These are phyloP conservation scores for Ceratina calcarata DNA, from an alignment of 1,140 invertebrate genomes.

Conservation along the genomic window DNA sequence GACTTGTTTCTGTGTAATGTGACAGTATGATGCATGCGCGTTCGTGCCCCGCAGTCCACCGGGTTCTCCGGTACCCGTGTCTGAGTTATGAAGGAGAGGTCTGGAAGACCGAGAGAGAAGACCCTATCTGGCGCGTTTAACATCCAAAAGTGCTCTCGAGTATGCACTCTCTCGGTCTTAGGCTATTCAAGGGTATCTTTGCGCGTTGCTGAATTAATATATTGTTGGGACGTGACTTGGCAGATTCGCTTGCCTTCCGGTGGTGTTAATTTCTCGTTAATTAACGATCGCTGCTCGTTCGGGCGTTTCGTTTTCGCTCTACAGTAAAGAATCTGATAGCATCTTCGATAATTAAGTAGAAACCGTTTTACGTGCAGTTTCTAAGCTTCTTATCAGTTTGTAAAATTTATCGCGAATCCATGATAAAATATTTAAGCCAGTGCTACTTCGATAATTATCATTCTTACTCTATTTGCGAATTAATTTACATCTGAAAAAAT, in stretches of 20 bases:
- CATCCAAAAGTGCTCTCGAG: conserved; percentile 50
- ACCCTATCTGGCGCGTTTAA: conserved; percentile 56
- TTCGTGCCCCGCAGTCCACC: conserved; percentile 34
- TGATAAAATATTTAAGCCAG: too few species aligned
- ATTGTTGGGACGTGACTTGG: conserved; percentile 37
- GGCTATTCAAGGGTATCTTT: conserved; percentile 46
- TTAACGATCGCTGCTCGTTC: conserved; percentile 23
- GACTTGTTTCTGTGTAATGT: conserved; percentile 66
- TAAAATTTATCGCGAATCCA: background rate
- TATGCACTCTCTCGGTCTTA: conserved; percentile 34
- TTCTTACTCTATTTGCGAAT: too few species aligned
- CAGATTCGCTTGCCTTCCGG: background rate
- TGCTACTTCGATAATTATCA: too few species aligned
- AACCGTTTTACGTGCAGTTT: background rate
- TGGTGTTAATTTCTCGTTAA: conserved; percentile 43
- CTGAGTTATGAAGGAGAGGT: conserved; percentile 60
- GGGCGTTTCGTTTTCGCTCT: background rate
- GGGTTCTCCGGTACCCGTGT: conserved; percentile 19
- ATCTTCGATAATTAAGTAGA: background rate
- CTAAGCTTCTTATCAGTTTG: background rate
- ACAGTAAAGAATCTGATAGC: background rate
- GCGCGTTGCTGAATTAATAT: conserved; percentile 51
- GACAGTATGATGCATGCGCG: conserved; percentile 64
- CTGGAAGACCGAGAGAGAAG: conserved; percentile 36
- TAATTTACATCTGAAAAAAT: too few species aligned